Evolutionary conservation across 2,113 vertebrate species (phyloP), one percentile per base, ranked within the genome.

Genomic region (Zosterops pallidus): DNA sequence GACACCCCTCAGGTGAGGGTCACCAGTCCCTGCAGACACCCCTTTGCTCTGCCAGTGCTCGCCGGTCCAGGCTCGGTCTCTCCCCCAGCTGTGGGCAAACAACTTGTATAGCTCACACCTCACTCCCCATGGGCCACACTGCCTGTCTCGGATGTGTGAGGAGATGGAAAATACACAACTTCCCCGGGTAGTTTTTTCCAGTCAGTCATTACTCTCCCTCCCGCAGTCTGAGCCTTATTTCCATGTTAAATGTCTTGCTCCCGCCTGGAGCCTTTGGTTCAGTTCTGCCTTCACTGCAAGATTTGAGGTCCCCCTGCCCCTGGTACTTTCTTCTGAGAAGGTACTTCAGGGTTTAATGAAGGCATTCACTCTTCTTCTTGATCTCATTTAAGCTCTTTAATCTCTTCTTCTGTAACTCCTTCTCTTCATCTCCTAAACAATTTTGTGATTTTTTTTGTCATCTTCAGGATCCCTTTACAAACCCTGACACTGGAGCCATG

Each of bases 101-200:
- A 64, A 91, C 91, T 87, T 14, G 63, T 72, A 22, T 39, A 84
- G 95, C 91, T 90, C 69, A 26, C 83, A 92, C 95, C 85, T 87
- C 4, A 31, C 68, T 95, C 96, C 94, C 91, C 16, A 0, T 2
- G 22, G 91, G 82, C 92, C 71, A 13, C 3, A 0, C 12, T 20
- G 91, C 94, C 92, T 76, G 92, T 31, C 91, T 90, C 15, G 47
- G 82, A 91, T 3, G 63, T 89, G 93, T 92, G 87, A 92, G 87
- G 84, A 85, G 94, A 96, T 94, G 95, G 93, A 97, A 97, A 97
- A 90, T 93, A 75, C 91, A 72, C 94, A 76, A 35, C 82, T 46
- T 92, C 37, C 83, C 11, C 0, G 55, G 94, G 87, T 68, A 91
- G 93, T 80, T 92, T 96, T 96, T 95, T 97, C 96, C 94, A 91